These are phyloP conservation scores for Hylaeus anthracinus DNA, from an alignment of 1,140 invertebrate species.

Conservation along the genomic window DNA sequence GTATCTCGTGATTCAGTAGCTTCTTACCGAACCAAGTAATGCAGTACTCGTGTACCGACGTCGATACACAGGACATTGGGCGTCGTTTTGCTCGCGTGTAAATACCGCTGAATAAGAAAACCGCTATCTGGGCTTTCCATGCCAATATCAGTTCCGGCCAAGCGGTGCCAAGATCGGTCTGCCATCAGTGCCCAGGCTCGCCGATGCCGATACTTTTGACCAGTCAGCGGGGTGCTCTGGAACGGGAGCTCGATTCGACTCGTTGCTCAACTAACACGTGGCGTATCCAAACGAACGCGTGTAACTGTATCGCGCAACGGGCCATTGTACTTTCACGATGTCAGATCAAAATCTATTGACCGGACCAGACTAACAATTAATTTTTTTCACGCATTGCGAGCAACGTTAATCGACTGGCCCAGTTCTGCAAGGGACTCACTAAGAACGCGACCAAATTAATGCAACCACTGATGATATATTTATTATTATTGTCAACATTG, in stretches of 20 bases:
- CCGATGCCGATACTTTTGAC: slow-evolving; percentile 53
- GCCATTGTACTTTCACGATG: slow-evolving; percentile 54
- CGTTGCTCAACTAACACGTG: slow-evolving; percentile 44
- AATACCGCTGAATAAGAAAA: slow-evolving; percentile 67
- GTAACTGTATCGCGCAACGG: slow-evolving; percentile 36
- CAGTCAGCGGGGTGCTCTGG: slow-evolving; percentile 7
- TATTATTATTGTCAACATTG: neutral
- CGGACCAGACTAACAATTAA: slow-evolving; percentile 30
- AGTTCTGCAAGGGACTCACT: slow-evolving; percentile 4
- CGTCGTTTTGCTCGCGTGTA: slow-evolving; percentile 58
- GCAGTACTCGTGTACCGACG: slow-evolving; percentile 72
- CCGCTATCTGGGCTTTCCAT: slow-evolving; percentile 66
- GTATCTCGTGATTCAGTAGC: slow-evolving; percentile 76
- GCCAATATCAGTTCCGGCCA: slow-evolving; percentile 46
- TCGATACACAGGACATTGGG: slow-evolving; percentile 60
- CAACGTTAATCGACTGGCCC: slow-evolving; percentile 29
- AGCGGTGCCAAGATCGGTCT: slow-evolving; percentile 52
- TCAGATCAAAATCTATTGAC: slow-evolving; percentile 52
- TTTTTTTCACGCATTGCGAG: slow-evolving; percentile 33
- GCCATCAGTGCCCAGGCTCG: slow-evolving; percentile 34
- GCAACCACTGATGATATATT: neutral
- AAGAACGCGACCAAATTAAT: neutral
- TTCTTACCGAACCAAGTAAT: slow-evolving; percentile 71
- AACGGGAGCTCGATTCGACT: neutral
- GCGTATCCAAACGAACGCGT: slow-evolving; percentile 19